These are phyloP conservation scores for Hystrix cristata DNA, from an alignment of 2,113 vertebrate species.

Conservation along the genomic window DNA sequence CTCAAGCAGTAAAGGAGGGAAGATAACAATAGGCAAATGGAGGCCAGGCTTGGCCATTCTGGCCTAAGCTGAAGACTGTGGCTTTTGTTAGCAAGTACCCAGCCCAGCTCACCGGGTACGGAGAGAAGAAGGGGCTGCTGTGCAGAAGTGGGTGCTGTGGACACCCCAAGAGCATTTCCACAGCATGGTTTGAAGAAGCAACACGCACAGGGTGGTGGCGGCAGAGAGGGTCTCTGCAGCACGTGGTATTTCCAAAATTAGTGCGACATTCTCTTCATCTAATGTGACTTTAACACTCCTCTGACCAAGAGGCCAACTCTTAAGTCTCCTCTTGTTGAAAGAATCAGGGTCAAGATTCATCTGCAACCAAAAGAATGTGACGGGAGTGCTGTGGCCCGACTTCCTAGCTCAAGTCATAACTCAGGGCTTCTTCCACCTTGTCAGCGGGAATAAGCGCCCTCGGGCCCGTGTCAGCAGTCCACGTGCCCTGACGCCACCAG, in stretches of 20 bases:
- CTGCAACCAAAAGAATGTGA: neutral
- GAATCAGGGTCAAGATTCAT: neutral
- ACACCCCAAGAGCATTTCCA: neutral
- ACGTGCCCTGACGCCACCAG: neutral
- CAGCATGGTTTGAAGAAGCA: neutral
- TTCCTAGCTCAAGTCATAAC: neutral
- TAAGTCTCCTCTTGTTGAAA: neutral
- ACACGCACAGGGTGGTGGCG: neutral
- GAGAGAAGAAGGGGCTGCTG: neutral
- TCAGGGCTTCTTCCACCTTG: neutral
- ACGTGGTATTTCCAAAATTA: neutral
- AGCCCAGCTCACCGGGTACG: neutral
- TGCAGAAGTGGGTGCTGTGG: neutral
- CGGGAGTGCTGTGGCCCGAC: neutral
- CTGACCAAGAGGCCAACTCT: neutral
- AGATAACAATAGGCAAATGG: neutral
- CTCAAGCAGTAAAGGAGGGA: neutral
- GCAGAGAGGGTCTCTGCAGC: neutral
- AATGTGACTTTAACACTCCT: neutral
- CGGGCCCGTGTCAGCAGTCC: neutral
- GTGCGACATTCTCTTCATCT: neutral
- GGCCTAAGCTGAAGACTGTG: neutral
- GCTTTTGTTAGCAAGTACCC: neutral
- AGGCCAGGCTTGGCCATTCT: neutral
- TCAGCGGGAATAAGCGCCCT: neutral